phyloP scores from a whole-genome alignment of 1,140 invertebrate genomes.

The Cydia amplana region DNA sequence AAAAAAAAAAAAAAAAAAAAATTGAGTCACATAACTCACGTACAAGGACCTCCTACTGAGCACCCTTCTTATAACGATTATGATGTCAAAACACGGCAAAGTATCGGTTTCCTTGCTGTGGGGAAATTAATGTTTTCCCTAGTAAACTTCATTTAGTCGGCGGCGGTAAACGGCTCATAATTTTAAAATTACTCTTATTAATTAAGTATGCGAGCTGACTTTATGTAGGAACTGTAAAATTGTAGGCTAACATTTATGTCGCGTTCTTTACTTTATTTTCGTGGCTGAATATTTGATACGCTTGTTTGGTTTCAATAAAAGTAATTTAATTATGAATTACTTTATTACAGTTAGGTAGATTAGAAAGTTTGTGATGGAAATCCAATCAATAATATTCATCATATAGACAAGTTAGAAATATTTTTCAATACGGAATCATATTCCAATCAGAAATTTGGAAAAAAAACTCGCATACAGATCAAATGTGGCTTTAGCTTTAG shows the following conservation, averaged over 20 bases:
- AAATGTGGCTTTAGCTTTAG: no score
- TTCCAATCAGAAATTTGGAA: background rate
- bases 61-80: constrained; percentile 1
- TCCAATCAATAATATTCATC: background rate
- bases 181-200: constrained; percentile 7
- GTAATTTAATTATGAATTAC: no score
- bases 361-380: no score
- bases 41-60: constrained; percentile 14
- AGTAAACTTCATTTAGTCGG: background rate
- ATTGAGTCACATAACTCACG: constrained; percentile 26
- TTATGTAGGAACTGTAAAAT: background rate
- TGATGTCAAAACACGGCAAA: constrained; percentile 26
- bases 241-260: background rate
- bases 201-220: background rate
- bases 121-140: constrained; percentile 3
- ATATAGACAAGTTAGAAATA: background rate
- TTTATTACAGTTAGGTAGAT: no score
- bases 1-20: no score
- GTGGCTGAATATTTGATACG: background rate
- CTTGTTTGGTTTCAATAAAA: background rate
- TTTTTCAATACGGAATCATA: background rate
- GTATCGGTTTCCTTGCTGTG: background rate
- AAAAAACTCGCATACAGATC: no score
- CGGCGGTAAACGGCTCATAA: constrained; percentile 9
- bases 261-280: background rate